Percentiles rank a stretch among this genome's conserved stretches.
These are phyloP conservation scores for Trialeurodes vaporariorum DNA, from an alignment of 1,140 invertebrate species.

Conservation along the genomic window DNA sequence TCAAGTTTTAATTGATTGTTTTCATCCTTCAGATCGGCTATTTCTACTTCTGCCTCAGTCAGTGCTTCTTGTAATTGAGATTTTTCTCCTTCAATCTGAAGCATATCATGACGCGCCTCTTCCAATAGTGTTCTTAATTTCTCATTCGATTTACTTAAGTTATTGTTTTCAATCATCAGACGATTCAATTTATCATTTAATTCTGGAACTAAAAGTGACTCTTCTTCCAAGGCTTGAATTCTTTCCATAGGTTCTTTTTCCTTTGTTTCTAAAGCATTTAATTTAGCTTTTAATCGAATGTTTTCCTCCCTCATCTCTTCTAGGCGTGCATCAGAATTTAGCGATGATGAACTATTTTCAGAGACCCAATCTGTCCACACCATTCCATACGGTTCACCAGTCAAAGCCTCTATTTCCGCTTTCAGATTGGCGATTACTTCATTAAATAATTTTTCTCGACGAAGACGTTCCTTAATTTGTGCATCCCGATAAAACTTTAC, in stretches of 20 bases:
- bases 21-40: neutral
- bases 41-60: neutral
- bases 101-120: neutral
- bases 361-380: no score
- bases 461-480: neutral
- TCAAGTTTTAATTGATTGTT: neutral
- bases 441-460: neutral
- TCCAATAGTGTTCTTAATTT: neutral
- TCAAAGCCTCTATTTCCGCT: neutral
- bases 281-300: neutral
- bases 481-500: neutral
- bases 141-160: no score
- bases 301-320: neutral
- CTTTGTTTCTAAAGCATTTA: neutral
- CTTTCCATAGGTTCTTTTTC: neutral
- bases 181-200: neutral
- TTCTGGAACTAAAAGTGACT: neutral
- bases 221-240: no score
- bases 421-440: neutral
- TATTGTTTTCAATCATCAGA: neutral
- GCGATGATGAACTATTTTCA: neutral
- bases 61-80: neutral
- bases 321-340: neutral
- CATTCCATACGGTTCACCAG: neutral
- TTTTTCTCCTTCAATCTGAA: neutral